These are phyloP conservation scores for Drosophila mayri DNA, from an alignment of 1,140 invertebrate species.

Conservation along the genomic window DNA sequence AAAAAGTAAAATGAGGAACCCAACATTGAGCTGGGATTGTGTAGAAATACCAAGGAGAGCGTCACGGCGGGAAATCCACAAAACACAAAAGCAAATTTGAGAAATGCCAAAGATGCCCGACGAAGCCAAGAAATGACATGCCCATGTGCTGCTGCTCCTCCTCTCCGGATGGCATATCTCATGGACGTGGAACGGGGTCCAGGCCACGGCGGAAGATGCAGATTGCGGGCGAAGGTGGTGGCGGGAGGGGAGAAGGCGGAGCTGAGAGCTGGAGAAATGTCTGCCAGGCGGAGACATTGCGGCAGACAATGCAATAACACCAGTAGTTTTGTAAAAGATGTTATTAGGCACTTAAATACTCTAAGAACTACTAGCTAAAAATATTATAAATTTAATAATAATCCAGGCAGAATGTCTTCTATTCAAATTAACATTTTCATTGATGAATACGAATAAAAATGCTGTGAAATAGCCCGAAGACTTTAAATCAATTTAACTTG, in stretches of 20 bases:
- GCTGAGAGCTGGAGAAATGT: conserved; percentile 36
- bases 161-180: conserved; percentile 34
- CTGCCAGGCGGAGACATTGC: conserved; percentile 73
- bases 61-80: conserved; percentile 11
- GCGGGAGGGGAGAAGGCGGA: conserved; percentile 7
- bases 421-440: conserved; percentile 1
- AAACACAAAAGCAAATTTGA: conserved; percentile 53
- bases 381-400: background rate
- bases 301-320: conserved; percentile 78
- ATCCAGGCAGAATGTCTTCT: background rate
- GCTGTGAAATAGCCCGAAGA: background rate
- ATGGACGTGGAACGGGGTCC: conserved; percentile 33
- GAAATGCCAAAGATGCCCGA: conserved; percentile 78
- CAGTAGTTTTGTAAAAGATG: background rate
- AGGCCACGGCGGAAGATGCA: conserved; percentile 34
- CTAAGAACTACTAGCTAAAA: background rate
- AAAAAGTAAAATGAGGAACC: conserved; percentile 81
- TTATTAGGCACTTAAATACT: background rate
- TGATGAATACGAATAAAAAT: background rate
- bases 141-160: conserved; percentile 53
- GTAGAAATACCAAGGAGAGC: conserved; percentile 51
- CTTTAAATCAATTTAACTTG: background rate
- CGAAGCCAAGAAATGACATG: conserved; percentile 77
- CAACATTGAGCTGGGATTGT: conserved; percentile 42
- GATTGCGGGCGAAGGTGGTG: conserved; percentile 19